Base-by-base conservation (phyloP, 2,888 invertebrate species). In the Caenorhabditis uteleia region DNA sequence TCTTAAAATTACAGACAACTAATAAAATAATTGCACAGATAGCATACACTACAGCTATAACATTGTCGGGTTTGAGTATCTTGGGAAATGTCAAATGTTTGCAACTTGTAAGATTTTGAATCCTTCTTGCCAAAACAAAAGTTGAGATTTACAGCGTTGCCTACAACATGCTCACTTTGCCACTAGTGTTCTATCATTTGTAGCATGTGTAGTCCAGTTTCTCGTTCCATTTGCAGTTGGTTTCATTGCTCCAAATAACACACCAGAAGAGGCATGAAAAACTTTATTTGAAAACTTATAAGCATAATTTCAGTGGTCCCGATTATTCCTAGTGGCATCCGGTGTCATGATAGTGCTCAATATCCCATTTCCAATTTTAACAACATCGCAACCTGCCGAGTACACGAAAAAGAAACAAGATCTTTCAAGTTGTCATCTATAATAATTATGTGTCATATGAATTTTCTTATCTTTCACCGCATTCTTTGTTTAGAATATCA, bases 41-140 rank as follows among this genome's bases (percentile, higher is more conserved):
- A 1, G 59, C 56, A 38, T 73, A 61, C 50, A 70, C 70, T 3
- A 21, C 56, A 2, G 60, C 68, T 0, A 65, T 68, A 16, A 50
- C 55, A 1, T 56, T 57, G 40, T 49, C 55, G 6, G 73, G 70
- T 2, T 33, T 70, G 29, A 73, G 70, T 33, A 42, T 57, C 3
- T 62, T 73, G 29, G 73, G 73, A 27, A 57, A 57, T n/a, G 43
- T 65, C 31, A 58, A 57, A 39, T 64, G 60, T 38, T 44, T 51
- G n/a, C 64, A 68, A 34, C 12, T 70, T 46, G 69, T 71, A 8
- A 54, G 26, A 20, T 23, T 27, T n/a, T n/a, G n/a, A n/a, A n/a
- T n/a, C n/a, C n/a, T n/a, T n/a, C n/a, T n/a, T n/a, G n/a, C n/a
- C n/a, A n/a, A n/a, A n/a, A n/a, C n/a, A n/a, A n/a, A n/a, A n/a